A percentile compares a stretch with the other conserved stretches of the same genome.
Conservation (phyloP, 2,113 vertebrate genomes). For the Ptilonorhynchus violaceus region DNA sequence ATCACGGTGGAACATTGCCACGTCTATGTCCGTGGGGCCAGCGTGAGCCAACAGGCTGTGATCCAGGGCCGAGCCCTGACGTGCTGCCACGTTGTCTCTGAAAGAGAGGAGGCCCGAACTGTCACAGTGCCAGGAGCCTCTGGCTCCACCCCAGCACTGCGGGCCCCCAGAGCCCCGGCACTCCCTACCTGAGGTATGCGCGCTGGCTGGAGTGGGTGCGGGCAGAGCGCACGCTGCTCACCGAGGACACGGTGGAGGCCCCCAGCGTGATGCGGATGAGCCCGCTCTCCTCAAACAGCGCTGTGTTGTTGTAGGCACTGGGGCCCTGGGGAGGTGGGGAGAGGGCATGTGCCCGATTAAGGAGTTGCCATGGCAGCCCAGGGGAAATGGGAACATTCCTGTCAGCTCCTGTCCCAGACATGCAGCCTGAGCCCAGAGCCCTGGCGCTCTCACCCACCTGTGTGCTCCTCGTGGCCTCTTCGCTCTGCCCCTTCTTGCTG, state of each 20-base stretch:
- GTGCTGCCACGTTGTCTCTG: slow-evolving; percentile 89
- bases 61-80: slow-evolving; percentile 84
- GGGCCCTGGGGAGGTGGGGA: slow-evolving; percentile 74
- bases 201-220: slow-evolving; percentile 79
- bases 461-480: slow-evolving; percentile 80
- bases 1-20: slow-evolving; percentile 97
- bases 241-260: slow-evolving; percentile 93
- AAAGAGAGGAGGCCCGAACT: not conserved
- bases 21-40: slow-evolving; percentile 92
- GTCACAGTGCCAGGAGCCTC: not conserved
- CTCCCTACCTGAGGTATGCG: slow-evolving; percentile 74
- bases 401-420: not conserved
- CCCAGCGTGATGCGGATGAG: slow-evolving; percentile 97
- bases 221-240: slow-evolving; percentile 93
- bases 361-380: not conserved
- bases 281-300: slow-evolving; percentile 94
- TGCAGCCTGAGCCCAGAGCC: not conserved
- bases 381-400: accelerated
- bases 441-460: slow-evolving; percentile 76
- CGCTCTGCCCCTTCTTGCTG: slow-evolving; percentile 83
- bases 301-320: slow-evolving; percentile 90
- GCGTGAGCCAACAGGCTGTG: slow-evolving; percentile 84
- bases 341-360: not conserved
- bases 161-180: accelerated
- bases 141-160: not conserved